phyloP scores from a whole-genome alignment of 1,140 invertebrate species.

The Pseudomyrmex cubaensis region DNA sequence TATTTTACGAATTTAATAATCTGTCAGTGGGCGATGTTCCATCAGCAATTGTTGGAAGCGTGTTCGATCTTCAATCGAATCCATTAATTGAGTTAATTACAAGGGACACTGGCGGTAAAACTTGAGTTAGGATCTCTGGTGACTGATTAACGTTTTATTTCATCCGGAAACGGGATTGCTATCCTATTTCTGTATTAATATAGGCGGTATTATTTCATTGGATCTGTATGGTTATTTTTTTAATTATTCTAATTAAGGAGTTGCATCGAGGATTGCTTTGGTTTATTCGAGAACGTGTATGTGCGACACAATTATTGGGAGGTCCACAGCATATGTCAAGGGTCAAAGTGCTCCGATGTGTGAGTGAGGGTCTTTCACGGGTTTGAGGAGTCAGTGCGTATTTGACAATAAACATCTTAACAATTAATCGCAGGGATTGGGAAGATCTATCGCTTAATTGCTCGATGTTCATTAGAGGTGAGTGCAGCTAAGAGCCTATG shows the following conservation, averaged over 20 bases:
- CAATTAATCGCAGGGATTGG: constrained; percentile 36
- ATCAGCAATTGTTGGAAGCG: constrained; percentile 15
- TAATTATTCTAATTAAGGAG: neutral
- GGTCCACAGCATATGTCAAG: constrained; percentile 50
- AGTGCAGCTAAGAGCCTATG: constrained; percentile 69
- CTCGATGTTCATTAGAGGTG: constrained; percentile 36
- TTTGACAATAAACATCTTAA: constrained; percentile 6
- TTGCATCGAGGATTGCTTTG: neutral
- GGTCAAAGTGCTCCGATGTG: constrained; percentile 7
- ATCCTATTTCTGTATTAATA: constrained; percentile 11
- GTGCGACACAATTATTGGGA: constrained; percentile 35
- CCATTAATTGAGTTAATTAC: constrained; percentile 49
- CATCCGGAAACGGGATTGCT: neutral
- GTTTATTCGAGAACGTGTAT: neutral
- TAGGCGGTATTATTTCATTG: neutral
- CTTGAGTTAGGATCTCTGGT: neutral
- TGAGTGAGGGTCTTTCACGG: constrained; percentile 24
- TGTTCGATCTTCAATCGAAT: constrained; percentile 18
- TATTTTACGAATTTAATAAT: neutral
- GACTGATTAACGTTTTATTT: constrained; percentile 27
- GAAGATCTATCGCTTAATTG: constrained; percentile 41
- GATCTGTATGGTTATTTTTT: neutral
- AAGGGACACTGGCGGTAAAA: neutral
- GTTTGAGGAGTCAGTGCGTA: constrained; percentile 54
- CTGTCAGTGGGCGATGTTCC: constrained; percentile 3